Conservation (phyloP, 2,888 invertebrate species). For the Hemistola chrysoprasaria region DNA sequence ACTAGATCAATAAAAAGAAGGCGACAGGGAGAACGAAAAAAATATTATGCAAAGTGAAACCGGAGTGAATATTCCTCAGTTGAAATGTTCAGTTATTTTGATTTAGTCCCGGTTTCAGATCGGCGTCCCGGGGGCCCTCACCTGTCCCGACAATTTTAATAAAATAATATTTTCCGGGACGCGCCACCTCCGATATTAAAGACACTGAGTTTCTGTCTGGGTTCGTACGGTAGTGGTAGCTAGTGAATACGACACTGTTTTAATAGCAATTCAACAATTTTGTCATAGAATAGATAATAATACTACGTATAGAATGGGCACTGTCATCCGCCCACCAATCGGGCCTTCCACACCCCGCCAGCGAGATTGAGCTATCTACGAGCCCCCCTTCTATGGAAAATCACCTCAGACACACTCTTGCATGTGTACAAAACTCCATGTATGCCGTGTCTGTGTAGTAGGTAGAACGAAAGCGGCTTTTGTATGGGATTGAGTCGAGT, state of each 20-base stretch:
- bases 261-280: background rate
- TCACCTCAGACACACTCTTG: no score
- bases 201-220: no score
- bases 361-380: no score
- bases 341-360: no score
- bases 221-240: slow-evolving; percentile 2
- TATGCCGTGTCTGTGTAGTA: no score
- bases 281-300: slow-evolving; percentile 5
- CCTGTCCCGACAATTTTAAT: slow-evolving; percentile 37
- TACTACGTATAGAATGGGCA: no score
- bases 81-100: slow-evolving; percentile 64
- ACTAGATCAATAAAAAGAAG: slow-evolving; percentile 58
- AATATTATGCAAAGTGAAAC: slow-evolving; percentile 34
- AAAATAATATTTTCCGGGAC: slow-evolving; percentile 32
- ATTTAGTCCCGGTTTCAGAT: slow-evolving; percentile 51
- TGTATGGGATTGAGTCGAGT: no score
- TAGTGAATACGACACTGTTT: background rate
- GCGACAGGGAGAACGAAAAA: slow-evolving; percentile 26
- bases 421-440: no score
- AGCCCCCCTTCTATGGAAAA: no score
- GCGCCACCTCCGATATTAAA: slow-evolving; percentile 29
- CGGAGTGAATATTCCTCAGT: slow-evolving; percentile 44
- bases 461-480: no score
- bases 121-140: slow-evolving; percentile 29
- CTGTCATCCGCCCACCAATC: no score